Evolutionary conservation across 1,140 invertebrate species (phyloP), one percentile per base, ranked within the genome.

Genomic region (Tetraneura akinire): DNA sequence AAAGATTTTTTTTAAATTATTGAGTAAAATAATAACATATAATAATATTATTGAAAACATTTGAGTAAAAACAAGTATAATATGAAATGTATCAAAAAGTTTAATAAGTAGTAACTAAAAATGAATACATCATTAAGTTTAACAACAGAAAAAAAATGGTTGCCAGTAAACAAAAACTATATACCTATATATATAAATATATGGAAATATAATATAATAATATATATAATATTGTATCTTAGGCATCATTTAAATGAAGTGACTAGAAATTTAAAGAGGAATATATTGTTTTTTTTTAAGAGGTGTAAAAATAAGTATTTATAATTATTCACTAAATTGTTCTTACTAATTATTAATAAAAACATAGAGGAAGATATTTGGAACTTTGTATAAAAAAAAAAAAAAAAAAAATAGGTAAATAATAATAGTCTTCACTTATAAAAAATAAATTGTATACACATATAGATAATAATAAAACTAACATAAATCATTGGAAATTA

Each of bases 241-340:
- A 71, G 68, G 53, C 51, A 57, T 74, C 42, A 74, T 57, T 73
- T 73, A 14, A 23, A 74, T 74, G 29, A 74, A 74, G 51, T 55
- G 71, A 74, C 71, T 74, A 74, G 71, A 74, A 57, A 42, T 74
- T 49, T 71, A 49, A 49, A 71, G 51, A 71, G 45, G 68, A 71
- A 71, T 45, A 51, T 8, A 29, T 29, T 62, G 47, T 51, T 70
- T 23, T 71, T 71, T 68, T 68, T 68, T 47, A 68, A 47, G 21
- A 68, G 9, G 45, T 47, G 42, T 16, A 51, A 71, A 51, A 71
- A 71, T 49, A 51, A 37, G 8, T 4, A 51, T 49, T 23, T 51
- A n/a, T 51, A n/a, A 71, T 51, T 51, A 71, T 51, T 71, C 68
- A 71, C 23, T 71, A 49, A 49, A 70, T n/a, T 18, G 18, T 70